Conservation (phyloP, 2,797 vertebrate genomes). For the Prionace glauca region DNA sequence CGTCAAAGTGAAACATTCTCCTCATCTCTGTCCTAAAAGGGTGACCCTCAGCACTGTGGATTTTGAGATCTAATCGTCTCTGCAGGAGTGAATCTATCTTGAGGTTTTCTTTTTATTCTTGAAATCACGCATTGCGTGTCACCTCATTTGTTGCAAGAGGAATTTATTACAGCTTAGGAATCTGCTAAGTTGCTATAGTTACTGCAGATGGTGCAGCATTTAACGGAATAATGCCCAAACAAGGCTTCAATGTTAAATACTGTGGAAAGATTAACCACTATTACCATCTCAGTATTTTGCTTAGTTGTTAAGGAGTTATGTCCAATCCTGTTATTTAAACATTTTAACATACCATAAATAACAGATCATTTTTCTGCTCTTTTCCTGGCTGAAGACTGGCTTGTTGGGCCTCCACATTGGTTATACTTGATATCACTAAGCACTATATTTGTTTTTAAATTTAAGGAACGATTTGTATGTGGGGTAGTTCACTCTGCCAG, state of each 20-base stretch:
- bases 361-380: not conserved
- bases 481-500: not conserved
- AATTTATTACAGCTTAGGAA: constrained; percentile 16
- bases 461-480: not conserved
- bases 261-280: not conserved
- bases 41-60: not conserved
- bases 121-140: not conserved
- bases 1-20: no score
- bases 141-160: constrained; percentile 9
- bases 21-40: no score
- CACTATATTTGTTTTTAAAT: not conserved
- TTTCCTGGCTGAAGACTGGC: not conserved
- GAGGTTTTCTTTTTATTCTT: not conserved
- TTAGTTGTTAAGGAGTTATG: not conserved
- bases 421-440: not conserved
- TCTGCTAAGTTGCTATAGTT: constrained; percentile 23
- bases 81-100: not conserved
- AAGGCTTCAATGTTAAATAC: not conserved
- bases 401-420: not conserved
- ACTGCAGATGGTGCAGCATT: constrained; percentile 16
- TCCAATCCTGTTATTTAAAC: not conserved
- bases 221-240: not conserved
- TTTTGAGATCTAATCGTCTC: not conserved
- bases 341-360: not conserved
- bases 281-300: no score